Evolutionary conservation across 1,140 invertebrate genomes (phyloP).

Genomic region (Maniola jurtina): DNA sequence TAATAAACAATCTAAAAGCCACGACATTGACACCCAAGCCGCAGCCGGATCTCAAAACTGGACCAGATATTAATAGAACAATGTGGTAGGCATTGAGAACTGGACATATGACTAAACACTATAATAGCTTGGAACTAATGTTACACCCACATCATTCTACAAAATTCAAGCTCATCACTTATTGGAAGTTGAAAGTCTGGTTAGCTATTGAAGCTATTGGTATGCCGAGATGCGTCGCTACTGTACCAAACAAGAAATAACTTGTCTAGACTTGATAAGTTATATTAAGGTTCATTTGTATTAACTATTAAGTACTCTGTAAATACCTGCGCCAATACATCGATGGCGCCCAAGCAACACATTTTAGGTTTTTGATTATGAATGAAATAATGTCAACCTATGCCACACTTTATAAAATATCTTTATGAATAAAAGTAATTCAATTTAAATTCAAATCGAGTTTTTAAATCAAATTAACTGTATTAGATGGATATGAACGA

Average conservation of each 20-base stretch:
- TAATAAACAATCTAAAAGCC: conserved; percentile 35
- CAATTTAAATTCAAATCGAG: no score
- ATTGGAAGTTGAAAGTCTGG: conserved; percentile 1
- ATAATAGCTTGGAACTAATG: conserved; percentile 4
- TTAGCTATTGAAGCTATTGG: not conserved
- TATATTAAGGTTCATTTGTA: not conserved
- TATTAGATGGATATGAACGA: no score
- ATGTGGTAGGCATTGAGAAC: conserved; percentile 17
- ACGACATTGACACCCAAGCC: conserved; percentile 66
- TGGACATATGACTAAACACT: conserved; percentile 3
- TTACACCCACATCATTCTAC: not conserved
- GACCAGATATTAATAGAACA: conserved; percentile 30
- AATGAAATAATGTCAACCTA: no score
- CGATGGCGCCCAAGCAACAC: no score
- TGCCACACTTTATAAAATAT: no score
- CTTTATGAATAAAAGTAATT: no score
- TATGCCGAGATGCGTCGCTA: not conserved
- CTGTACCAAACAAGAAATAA: not conserved
- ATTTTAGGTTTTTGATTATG: no score
- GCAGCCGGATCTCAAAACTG: conserved; percentile 64
- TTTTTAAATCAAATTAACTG: no score
- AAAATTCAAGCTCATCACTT: not conserved
- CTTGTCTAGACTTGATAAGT: not conserved
- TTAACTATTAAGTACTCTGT: not conserved
- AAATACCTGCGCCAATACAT: not conserved